Conservation (phyloP, 2,888 invertebrate genomes). For the Orthosia incerta region DNA sequence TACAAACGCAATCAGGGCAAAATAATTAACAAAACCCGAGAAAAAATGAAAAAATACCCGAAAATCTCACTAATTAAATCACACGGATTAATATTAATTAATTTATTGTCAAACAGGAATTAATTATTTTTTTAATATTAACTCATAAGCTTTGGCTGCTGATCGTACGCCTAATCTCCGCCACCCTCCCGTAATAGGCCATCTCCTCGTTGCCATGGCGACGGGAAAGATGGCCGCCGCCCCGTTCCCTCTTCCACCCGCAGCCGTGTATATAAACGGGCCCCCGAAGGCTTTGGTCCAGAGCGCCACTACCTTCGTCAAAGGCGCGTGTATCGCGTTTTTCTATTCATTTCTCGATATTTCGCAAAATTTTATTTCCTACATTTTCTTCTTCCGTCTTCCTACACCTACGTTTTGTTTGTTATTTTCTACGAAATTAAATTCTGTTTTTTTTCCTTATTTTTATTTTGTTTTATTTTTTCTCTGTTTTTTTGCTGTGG, state of each 20-base stretch:
- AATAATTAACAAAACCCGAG: constrained; percentile 42
- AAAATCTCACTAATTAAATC: constrained; percentile 64
- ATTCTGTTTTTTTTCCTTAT: constrained; percentile 65
- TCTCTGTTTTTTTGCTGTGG: constrained; percentile 71
- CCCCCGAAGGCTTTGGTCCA: constrained; percentile 76
- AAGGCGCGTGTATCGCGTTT: constrained; percentile 75
- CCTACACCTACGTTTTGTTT: constrained; percentile 49
- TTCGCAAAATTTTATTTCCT: constrained; percentile 72
- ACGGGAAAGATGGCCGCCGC: constrained; percentile 88
- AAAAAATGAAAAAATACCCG: constrained; percentile 35
- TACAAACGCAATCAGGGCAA: constrained; percentile 37
- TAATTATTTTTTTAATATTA: constrained; percentile 67
- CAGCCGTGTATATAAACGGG: constrained; percentile 82
- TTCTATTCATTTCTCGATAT: constrained; percentile 72
- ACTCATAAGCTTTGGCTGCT: constrained; percentile 73
- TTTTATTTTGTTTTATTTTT: constrained; percentile 67
- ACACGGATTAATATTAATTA: constrained; percentile 60
- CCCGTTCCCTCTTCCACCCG: constrained; percentile 76
- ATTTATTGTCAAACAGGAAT: constrained; percentile 62
- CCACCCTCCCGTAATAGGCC: constrained; percentile 91
- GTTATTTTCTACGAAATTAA: constrained; percentile 63
- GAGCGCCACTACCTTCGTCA: constrained; percentile 85
- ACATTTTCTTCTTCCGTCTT: constrained; percentile 62
- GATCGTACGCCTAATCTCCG: constrained; percentile 88
- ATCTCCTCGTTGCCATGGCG: constrained; percentile 88